These are phyloP conservation scores for Toxostoma redivivum DNA, from an alignment of 2,113 vertebrate genomes.

Conservation along the genomic window DNA sequence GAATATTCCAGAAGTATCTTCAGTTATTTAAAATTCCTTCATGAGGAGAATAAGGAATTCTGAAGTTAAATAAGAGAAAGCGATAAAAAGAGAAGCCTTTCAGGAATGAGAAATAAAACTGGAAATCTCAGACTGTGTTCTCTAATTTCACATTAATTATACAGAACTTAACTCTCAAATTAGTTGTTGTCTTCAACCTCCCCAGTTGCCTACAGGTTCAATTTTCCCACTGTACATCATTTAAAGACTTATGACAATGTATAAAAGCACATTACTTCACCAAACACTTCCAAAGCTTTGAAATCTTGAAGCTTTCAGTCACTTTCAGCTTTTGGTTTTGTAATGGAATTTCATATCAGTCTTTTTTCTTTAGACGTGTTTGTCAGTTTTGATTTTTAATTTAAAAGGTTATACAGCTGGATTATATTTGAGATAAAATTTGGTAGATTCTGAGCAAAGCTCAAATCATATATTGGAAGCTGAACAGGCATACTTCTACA, in stretches of 20 bases:
- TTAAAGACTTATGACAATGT: slow-evolving; percentile 41
- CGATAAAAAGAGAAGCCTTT: background rate
- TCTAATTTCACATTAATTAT: background rate
- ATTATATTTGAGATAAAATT: background rate
- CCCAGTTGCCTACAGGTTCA: background rate
- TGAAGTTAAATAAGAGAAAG: background rate
- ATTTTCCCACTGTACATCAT: background rate
- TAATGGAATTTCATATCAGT: background rate
- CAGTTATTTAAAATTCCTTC: background rate
- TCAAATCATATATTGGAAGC: background rate
- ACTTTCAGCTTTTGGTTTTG: background rate
- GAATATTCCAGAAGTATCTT: background rate
- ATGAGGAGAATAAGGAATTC: background rate
- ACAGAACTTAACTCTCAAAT: background rate
- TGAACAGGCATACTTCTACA: background rate
- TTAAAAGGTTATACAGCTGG: background rate
- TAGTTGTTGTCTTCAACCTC: background rate
- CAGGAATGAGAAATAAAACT: background rate
- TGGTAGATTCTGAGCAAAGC: background rate
- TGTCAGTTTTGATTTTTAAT: background rate
- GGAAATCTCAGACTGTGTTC: background rate
- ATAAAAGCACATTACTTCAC: background rate
- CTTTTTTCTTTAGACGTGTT: background rate
- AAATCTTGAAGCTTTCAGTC: background rate
- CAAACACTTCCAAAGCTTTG: slow-evolving; percentile 7